Conservation (phyloP, 2,113 vertebrate species). For the Ictalurus furcatus region DNA sequence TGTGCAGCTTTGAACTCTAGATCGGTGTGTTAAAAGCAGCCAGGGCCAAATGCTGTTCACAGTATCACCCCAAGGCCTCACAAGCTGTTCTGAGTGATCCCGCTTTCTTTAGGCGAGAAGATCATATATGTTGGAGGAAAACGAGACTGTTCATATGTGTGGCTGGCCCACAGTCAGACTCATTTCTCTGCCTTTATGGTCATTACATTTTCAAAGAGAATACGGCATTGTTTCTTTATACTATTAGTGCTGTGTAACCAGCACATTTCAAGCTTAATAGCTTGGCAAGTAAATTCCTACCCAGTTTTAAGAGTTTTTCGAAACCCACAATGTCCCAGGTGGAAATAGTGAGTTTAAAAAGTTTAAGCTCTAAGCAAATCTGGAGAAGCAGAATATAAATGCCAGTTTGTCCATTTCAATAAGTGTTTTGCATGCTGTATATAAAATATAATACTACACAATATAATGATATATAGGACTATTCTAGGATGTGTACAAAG, state of each 20-base stretch:
- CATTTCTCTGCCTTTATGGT: constrained; percentile 10
- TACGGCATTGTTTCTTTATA: not conserved
- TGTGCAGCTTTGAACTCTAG: constrained; percentile 66
- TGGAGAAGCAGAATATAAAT: not conserved
- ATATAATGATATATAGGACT: not conserved
- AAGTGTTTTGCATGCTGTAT: not conserved
- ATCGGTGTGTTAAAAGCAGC: constrained; percentile 61
- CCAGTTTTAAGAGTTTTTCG: not conserved
- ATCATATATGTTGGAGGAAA: constrained; percentile 51
- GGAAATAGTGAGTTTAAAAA: not conserved
- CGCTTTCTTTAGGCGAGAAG: constrained; percentile 36
- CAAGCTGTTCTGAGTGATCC: constrained; percentile 57
- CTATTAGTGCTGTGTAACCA: constrained; percentile 2
- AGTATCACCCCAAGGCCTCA: constrained; percentile 48
- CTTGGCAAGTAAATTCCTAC: not conserved
- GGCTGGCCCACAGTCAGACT: constrained; percentile 24
- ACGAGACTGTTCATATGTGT: constrained; percentile 40
- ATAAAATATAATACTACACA: not conserved
- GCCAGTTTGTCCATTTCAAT: not conserved
- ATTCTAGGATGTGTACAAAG: not conserved
- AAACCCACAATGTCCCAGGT: not conserved
- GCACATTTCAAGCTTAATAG: constrained; percentile 11
- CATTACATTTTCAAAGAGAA: constrained; percentile 23
- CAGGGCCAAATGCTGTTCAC: constrained; percentile 52
- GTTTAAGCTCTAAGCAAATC: not conserved